Evolutionary conservation across 2,888 invertebrate genomes (phyloP).

Genomic region (Limnephilus auricula): DNA sequence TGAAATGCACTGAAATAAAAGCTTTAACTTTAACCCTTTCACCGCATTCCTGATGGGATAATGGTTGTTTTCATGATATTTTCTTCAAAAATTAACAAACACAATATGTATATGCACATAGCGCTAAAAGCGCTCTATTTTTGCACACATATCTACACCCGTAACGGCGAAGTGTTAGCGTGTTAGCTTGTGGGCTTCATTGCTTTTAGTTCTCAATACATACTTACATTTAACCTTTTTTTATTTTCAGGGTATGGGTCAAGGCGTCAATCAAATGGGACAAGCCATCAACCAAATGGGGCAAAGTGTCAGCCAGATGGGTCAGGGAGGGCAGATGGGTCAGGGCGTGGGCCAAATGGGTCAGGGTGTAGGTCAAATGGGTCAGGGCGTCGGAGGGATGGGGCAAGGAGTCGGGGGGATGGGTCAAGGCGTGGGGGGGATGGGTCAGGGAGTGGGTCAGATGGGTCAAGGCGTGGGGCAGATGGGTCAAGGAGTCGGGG

Average conservation of each 20-base stretch:
- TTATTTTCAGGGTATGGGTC: constrained; percentile 73
- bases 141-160: no score
- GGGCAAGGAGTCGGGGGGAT: constrained; percentile 75
- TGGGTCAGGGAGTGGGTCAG: constrained; percentile 71
- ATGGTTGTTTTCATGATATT: no score
- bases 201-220: neutral
- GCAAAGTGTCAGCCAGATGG: constrained; percentile 75
- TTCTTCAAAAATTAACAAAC: no score
- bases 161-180: no score
- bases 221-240: constrained; percentile 56
- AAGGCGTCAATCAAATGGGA: constrained; percentile 76
- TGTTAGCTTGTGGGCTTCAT: neutral
- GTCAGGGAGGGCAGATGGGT: constrained; percentile 74
- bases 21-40: no score
- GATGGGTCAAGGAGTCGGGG: constrained; percentile 76
- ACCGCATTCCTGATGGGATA: no score
- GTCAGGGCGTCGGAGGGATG: constrained; percentile 76
- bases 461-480: constrained; percentile 76
- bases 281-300: constrained; percentile 76
- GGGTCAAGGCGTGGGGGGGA: constrained; percentile 76
- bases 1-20: no score
- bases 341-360: constrained; percentile 76
- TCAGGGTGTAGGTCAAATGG: constrained; percentile 77
- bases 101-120: no score
- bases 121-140: no score